phyloP scores from a whole-genome alignment of 2,888 invertebrate species.

The Steinernema carpocapsae region DNA sequence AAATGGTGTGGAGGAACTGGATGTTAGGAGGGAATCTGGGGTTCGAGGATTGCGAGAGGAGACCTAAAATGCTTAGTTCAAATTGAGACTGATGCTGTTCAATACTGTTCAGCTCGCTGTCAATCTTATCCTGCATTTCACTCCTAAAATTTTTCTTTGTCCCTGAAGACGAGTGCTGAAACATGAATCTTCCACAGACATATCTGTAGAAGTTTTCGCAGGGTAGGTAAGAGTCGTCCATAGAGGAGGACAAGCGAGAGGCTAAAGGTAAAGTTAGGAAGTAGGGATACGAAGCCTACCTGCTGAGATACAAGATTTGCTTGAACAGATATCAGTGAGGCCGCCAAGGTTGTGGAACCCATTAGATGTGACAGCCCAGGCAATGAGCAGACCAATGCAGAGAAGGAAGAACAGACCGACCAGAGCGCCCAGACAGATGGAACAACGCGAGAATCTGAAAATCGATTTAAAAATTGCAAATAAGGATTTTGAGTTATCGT shows the following conservation, averaged over 20 bases:
- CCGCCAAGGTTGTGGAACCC: conserved; percentile 50
- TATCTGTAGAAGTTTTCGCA: conserved; percentile 58
- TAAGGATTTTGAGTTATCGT: too few species aligned
- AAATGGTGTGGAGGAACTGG: conserved; percentile 28
- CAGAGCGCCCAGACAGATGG: conserved; percentile 1
- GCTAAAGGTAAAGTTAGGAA: conserved; percentile 43
- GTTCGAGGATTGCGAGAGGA: conserved; percentile 17
- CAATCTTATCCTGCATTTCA: conserved; percentile 18
- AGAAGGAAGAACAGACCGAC: conserved; percentile 32
- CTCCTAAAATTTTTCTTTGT: not conserved
- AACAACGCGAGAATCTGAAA: conserved; percentile 17
- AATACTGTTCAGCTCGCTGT: conserved; percentile 31
- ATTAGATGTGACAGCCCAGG: conserved; percentile 52
- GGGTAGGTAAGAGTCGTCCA: conserved; percentile 49
- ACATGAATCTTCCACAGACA: conserved; percentile 51
- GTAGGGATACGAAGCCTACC: conserved; percentile 38
- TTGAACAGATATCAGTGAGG: conserved; percentile 48
- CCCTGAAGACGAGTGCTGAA: conserved; percentile 20
- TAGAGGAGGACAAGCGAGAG: conserved; percentile 50
- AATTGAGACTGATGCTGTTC: not conserved
- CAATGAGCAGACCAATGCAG: conserved; percentile 45
- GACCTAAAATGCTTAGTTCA: not conserved
- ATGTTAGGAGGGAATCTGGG: not conserved
- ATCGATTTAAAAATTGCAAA: too few species aligned
- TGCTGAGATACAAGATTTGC: conserved; percentile 52